Conservation (phyloP, 2,888 invertebrate genomes). For the Brachyptera risi region DNA sequence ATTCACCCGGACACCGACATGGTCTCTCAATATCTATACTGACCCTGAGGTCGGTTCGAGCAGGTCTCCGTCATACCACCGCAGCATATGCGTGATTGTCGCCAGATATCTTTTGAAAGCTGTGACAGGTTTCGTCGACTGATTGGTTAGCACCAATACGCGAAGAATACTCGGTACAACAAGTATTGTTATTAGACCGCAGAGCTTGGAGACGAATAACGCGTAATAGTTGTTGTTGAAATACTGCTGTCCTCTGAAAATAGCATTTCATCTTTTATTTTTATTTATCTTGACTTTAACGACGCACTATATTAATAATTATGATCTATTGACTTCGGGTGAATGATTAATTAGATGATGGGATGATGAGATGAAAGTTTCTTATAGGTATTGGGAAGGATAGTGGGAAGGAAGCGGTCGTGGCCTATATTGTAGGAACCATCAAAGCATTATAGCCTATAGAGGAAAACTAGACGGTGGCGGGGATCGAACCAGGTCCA, state of each 20-base stretch:
- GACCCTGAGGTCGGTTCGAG: conserved; percentile 55
- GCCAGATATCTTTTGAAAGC: conserved; percentile 75
- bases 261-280: neutral
- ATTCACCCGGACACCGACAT: no score
- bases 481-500: no score
- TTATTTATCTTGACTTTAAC: no score
- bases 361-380: no score
- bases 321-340: neutral
- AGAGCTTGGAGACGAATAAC: conserved; percentile 66
- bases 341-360: no score
- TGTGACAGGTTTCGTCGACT: conserved; percentile 59
- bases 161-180: conserved; percentile 68
- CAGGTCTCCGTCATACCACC: conserved; percentile 74
- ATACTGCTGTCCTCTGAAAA: conserved; percentile 64
- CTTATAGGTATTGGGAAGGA: no score
- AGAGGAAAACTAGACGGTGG: no score
- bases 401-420: no score
- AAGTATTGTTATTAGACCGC: conserved; percentile 70
- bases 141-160: conserved; percentile 66
- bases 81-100: conserved; percentile 68
- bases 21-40: no score
- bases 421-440: no score
- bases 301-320: no score
- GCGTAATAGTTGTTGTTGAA: conserved; percentile 66
- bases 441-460: no score